Percentiles rank a stretch among this genome's conserved stretches.
Evolutionary conservation across 2,797 vertebrate species (phyloP).

Genomic region (Ficedula albicollis): DNA sequence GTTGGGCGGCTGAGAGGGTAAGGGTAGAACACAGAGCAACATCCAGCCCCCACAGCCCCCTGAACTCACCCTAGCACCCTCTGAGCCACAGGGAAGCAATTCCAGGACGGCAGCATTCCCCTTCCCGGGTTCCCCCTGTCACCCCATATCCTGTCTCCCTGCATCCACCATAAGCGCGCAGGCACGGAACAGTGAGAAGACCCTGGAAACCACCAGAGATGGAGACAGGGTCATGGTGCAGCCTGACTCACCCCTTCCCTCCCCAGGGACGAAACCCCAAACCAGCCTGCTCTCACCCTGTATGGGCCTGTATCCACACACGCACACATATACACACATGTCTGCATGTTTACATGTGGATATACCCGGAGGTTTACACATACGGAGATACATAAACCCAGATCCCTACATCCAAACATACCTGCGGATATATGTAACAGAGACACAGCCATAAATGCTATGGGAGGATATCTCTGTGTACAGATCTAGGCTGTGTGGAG

Average conservation of each 20-base stretch:
- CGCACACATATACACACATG: accelerated
- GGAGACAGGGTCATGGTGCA: not conserved
- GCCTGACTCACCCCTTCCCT: not conserved
- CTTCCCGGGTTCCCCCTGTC: not conserved
- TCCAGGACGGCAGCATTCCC: not conserved
- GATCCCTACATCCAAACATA: not conserved
- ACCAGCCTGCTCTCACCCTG: not conserved
- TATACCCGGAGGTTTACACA: not conserved
- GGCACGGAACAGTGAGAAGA: not conserved
- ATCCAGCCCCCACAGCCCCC: not conserved
- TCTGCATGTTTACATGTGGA: too few relatives aligned
- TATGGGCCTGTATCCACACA: not conserved
- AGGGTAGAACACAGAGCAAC: not conserved
- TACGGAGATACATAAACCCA: not conserved
- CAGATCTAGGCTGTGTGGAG: not conserved
- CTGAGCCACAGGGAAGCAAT: not conserved
- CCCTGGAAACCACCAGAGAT: not conserved
- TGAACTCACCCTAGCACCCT: not conserved
- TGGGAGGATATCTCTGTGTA: not conserved
- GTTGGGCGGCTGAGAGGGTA: not conserved
- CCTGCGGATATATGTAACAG: not conserved
- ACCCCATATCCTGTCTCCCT: not conserved
- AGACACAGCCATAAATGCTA: not conserved
- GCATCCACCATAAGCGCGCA: not conserved
- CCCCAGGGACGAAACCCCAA: not conserved